Evolutionary conservation across 23 tunicate species (phyloP), one percentile per base, ranked within the genome.

Genomic region (Oikopleura dioica): DNA sequence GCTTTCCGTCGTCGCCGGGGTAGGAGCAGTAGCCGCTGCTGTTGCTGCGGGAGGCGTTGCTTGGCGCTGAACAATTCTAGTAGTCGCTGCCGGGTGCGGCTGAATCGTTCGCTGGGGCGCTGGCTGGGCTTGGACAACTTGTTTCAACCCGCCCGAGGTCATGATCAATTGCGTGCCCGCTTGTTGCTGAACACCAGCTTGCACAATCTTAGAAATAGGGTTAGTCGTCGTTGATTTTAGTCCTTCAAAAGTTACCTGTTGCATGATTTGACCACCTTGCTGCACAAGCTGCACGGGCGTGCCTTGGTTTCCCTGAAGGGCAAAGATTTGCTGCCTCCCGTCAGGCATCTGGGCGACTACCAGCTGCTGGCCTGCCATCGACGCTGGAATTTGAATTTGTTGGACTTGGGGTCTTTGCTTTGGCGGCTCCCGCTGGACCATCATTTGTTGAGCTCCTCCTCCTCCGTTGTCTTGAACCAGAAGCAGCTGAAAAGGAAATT

Each of bases 311-410:
- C 72, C 72, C 33, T 63, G 72, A 12, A 63, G 33, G 26, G 72
- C 72, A 28, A 63, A 63, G 16, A 63, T 63, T 28, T 63, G 72
- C 26, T 63, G 72, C 26, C 72, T 24, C 5, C 72, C 72, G 33
- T 63, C 72, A 21, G 72, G 72, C 72, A 63, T 63, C 33, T 63
- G 72, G 16, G 72, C 72, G 2, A 63, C 72, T 2, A 63, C 72
- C 2, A 63, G 72, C 33, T 63, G 72, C 4, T 63, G 72, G 2
- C 72, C 72, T 24, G 72, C 72, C 72, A 63, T 16, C 2, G 72
- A 63, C 2, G 72, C 72, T 28, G 72, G 72, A 21, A 63, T 63
- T 63, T 63, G 72, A 63, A 63, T 63, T 28, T 63, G 72, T 63
- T 63, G 72, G 2, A 63, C 72, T 28, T 23, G 72, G 16, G 16